Percentiles rank a stretch among this genome's conserved stretches.
phyloP scores from a whole-genome alignment of 2,113 vertebrate species.

The Gymnobelideus leadbeateri region DNA sequence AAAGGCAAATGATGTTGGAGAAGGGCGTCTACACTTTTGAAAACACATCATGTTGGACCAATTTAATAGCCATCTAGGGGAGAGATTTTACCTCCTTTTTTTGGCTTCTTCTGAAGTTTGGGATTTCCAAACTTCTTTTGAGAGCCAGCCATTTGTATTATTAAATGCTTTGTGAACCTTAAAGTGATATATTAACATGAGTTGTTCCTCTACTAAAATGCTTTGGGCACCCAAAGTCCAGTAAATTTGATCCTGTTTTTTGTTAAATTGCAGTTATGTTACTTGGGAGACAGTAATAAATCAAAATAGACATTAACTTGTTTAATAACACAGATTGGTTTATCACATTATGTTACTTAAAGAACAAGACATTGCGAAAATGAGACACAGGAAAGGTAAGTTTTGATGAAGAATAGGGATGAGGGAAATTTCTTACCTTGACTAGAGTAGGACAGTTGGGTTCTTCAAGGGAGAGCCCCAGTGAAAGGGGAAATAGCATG shows the following conservation, averaged over 20 bases:
- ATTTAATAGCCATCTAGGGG: not conserved
- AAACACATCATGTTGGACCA: not conserved
- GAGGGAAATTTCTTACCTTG: not conserved
- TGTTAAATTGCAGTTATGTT: not conserved
- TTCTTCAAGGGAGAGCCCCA: not conserved
- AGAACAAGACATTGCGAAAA: not conserved
- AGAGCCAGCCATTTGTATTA: constrained; percentile 8
- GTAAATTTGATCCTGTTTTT: not conserved
- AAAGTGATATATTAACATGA: not conserved
- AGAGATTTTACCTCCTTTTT: not conserved
- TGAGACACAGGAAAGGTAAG: not conserved
- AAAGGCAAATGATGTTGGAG: not conserved
- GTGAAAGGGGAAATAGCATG: not conserved
- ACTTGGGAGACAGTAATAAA: not conserved
- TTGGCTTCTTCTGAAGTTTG: constrained; percentile 14
- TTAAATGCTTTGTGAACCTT: constrained; percentile 39
- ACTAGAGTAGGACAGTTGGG: not conserved
- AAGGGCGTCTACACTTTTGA: not conserved
- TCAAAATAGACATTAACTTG: not conserved
- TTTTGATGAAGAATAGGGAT: not conserved
- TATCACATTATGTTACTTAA: not conserved
- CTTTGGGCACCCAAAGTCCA: not conserved
- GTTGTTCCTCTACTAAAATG: not conserved
- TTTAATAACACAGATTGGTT: not conserved
- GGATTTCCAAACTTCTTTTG: constrained; percentile 33